These are phyloP conservation scores for Albula glossodonta DNA, from an alignment of 2,113 vertebrate genomes.

Conservation along the genomic window DNA sequence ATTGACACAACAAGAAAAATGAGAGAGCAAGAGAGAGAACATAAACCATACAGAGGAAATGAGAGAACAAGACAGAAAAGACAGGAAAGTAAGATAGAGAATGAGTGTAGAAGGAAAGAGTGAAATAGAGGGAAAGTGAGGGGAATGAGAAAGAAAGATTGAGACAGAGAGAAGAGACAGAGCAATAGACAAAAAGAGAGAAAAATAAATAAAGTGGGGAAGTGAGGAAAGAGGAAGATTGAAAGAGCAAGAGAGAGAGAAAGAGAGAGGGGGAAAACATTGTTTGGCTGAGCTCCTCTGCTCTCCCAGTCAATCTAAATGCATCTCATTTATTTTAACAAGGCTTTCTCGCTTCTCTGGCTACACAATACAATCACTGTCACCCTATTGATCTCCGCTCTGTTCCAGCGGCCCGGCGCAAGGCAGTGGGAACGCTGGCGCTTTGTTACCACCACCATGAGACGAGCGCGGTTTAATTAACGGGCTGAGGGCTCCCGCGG, in stretches of 20 bases:
- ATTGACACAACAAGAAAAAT: no score
- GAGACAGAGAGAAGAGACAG: neutral
- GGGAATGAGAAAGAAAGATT: neutral
- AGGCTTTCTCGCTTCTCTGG: constrained; percentile 36
- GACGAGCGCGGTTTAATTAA: constrained; percentile 53
- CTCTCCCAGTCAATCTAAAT: constrained; percentile 48
- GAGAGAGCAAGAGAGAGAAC: no score
- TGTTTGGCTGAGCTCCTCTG: constrained; percentile 16
- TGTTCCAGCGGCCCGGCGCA: constrained; percentile 24
- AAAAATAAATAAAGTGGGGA: constrained; percentile 1
- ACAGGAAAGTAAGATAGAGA: neutral
- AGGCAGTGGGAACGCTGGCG: neutral
- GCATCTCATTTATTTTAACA: constrained; percentile 56
- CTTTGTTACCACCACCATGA: constrained; percentile 26
- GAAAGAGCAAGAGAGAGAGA: neutral
- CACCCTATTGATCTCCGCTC: constrained; percentile 49
- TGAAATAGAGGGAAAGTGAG: neutral
- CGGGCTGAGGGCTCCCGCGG: constrained; percentile 19
- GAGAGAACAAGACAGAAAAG: neutral
- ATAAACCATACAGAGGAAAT: no score
- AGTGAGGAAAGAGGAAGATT: neutral
- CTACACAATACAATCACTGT: constrained; percentile 51
- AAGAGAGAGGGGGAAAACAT: neutral
- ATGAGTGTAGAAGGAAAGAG: no score
- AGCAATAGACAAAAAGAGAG: neutral